Base-by-base conservation (phyloP, 2,797 vertebrate species). In the Chelidonichthys spinosus region DNA sequence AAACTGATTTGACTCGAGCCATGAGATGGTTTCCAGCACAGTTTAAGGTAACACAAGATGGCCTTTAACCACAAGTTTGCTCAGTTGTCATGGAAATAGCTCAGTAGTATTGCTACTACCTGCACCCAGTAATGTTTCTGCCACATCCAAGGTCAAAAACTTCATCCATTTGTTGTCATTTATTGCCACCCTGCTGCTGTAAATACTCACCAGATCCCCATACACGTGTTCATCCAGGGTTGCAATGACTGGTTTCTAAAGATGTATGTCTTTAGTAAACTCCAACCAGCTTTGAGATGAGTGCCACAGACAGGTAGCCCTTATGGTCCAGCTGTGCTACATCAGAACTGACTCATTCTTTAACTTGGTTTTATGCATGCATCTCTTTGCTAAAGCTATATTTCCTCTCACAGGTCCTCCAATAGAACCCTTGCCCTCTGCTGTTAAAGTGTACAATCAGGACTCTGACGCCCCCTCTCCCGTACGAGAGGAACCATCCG, bases 391-490 rank as follows among this genome's bases (percentile, higher is more conserved):
- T 66, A 13, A 69, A 32, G 7, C 44, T 15, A 0, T 55, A 5
- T 54, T 67, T 49, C 66, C 44, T 47, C 46, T 72, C 17, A 2
- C 79, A 94, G 93, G 90, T 85, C 70, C 89, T 55, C 83, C 90
- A 2, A 84, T 88, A 7, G 69, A 78, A 53, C 84, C 86, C 32
- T 54, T 87, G 77, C 68, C 89, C 11, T 79, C 91, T 64, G 69
- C 68, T 17, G 68, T 84, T 36, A 87, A 84, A 64, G 79, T 13
- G 15, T 77, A 67, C 82, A 81, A 69, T 75, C 87, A 83, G 85
- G 87, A 91, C 81, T 82, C 87, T 3, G 83, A 85, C 5, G 36
- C 47, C 7, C 8, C 89, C 4, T 66, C 87, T 37, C 42, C 85
- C 0, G 54, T 52, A 0, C 71, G 33, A 6, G 93, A 92, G 64